Evolutionary conservation across 1,140 invertebrate genomes (phyloP).

Genomic region (Chrysomallon squamiferum): DNA sequence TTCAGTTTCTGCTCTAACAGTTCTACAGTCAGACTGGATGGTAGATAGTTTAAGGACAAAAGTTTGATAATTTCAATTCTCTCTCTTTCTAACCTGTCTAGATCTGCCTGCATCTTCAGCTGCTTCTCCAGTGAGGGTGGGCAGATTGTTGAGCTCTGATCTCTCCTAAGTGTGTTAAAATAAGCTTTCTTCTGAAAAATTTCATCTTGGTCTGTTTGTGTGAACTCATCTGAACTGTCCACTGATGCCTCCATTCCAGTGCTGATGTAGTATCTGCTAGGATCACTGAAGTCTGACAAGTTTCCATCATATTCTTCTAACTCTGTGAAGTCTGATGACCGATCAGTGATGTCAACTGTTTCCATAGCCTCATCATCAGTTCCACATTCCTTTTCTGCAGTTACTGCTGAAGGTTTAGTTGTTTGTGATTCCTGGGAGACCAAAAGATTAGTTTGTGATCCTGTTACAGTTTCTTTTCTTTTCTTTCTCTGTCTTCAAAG

Average conservation of each 20-base stretch:
- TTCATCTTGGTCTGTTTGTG: conserved; percentile 37
- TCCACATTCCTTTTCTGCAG: too few relatives aligned
- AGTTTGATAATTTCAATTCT: conserved; percentile 54
- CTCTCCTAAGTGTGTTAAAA: not conserved
- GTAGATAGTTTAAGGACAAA: conserved; percentile 50
- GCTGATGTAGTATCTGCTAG: conserved; percentile 10
- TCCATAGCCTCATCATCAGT: not conserved
- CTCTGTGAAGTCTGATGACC: not conserved
- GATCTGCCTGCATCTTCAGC: conserved; percentile 31
- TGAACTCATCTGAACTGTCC: conserved; percentile 39
- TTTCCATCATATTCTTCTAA: not conserved
- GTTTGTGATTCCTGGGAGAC: too few relatives aligned
- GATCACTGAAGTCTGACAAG: not conserved
- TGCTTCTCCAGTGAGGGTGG: too few relatives aligned
- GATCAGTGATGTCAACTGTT: too few relatives aligned
- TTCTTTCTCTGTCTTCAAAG: too few relatives aligned
- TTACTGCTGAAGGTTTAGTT: not conserved
- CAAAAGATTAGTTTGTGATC: too few relatives aligned
- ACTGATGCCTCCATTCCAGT: conserved; percentile 34
- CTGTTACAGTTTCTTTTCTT: too few relatives aligned
- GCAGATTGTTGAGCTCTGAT: too few relatives aligned
- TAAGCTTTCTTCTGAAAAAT: conserved; percentile 3
- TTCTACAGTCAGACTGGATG: conserved; percentile 55
- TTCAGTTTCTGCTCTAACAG: conserved; percentile 56
- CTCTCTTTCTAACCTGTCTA: conserved; percentile 52